Evolutionary conservation across 2,113 vertebrate species (phyloP), one percentile per base, ranked within the genome.

Genomic region (Sturnus vulgaris): DNA sequence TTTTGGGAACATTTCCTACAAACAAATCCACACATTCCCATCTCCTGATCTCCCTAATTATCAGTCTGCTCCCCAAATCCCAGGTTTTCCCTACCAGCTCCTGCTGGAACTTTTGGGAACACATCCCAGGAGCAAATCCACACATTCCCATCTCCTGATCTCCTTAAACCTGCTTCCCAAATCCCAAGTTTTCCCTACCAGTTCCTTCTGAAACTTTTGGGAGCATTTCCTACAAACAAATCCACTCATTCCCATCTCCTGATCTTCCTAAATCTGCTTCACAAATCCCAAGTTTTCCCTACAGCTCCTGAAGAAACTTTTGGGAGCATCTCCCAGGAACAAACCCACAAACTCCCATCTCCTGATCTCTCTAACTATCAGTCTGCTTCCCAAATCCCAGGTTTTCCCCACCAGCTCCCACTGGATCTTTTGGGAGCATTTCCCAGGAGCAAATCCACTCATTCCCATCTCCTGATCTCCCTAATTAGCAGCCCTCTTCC

Each of bases 161-260:
- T 42, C 59, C 68, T 49, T 71, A 35, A 82, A 35, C 22, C n/a
- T 35, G 28, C 37, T 90, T 60, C 56, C 28, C 28, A 61, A 77
- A 77, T 61, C 22, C 73, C 35, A 31, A 0, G 0, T 2, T 61
- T 77, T 61, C 10, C 57, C 10, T 9, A 2, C 1, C 2, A 3
- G 5, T 6, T 25, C 46, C 12, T 7, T 2, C 1, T 21, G 17
- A 40, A 15, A 0, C 1, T 10, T 40, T 27, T 27, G 46, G 46
- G 35, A 77, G 1, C 16, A 22, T 3, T 12, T 40, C 23, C 30
- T 6, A 22, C 2, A 1, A 35, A 11, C 10, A 33, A 77, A 77
- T 2, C 35, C 23, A 15, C n/a, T 61, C 16, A 19, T 23, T 49
- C 12, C 72, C 20, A 23, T 9, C 20, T 24, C 44, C 46, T 15